Conservation (phyloP, 2,113 vertebrate species). For the Pristiophorus japonicus region DNA sequence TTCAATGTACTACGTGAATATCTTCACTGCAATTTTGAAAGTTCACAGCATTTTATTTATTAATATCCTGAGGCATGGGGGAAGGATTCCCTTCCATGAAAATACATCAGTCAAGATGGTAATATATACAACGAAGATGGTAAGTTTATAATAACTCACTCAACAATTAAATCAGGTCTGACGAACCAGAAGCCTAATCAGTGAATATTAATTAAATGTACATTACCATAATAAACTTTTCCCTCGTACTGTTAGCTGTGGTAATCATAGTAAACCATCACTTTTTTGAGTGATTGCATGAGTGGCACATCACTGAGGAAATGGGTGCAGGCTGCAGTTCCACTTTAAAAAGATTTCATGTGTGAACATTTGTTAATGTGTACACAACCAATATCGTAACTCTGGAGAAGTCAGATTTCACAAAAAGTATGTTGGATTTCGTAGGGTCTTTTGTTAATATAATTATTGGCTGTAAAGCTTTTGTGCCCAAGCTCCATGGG, state of each 20-base stretch:
- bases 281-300: background rate
- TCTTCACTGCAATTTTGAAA: background rate
- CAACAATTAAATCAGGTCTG: background rate
- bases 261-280: background rate
- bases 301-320: background rate
- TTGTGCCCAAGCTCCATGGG: background rate
- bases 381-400: background rate
- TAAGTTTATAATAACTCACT: background rate
- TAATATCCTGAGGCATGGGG: background rate
- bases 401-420: background rate
- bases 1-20: background rate
- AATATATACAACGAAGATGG: background rate
- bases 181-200: conserved; percentile 6
- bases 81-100: background rate
- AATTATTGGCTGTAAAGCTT: background rate
- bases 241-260: background rate
- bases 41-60: background rate
- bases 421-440: background rate
- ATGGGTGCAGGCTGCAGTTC: background rate
- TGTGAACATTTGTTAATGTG: background rate
- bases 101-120: background rate
- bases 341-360: background rate
- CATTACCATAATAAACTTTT: background rate
- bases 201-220: background rate
- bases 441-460: background rate